Evolutionary conservation across 2,113 vertebrate genomes (phyloP), one percentile per base, ranked within the genome.

Genomic region (Tetrax tetrax): DNA sequence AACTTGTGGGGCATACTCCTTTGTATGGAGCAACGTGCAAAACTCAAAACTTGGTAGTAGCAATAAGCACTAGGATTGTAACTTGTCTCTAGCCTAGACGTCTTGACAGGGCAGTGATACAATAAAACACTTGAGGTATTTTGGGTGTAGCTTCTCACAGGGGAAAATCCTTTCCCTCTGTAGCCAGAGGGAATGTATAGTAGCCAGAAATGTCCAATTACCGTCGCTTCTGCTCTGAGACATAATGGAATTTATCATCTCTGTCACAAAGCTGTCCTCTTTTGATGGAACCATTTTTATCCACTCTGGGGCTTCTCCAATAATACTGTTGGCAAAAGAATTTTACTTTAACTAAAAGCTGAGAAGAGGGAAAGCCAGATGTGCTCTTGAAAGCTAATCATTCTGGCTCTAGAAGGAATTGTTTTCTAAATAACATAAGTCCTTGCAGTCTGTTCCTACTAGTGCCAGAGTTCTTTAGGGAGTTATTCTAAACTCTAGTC

Each of bases 401-500:
- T 83, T 91, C 60, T 87, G 72, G 47, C 48, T 87, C 35, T 84
- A 74, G 80, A 92, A 93, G 56, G 65, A 93, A 86, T 59, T 82
- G 65, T 94, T 96, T 96, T 79, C 93, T 90, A 92, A 96, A 94
- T 81, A 94, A 51, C 6, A 0, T 54, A 90, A 95, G 80, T 68
- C 69, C 53, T 92, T 86, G 24, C 76, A 94, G 91, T 87, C 84
- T 66, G 57, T 61, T 75, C 90, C 12, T 92, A 14, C 76, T 75
- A 83, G 65, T 86, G 79, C 79, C 1, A 16, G 56, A 75, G 68
- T 72, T 90, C 88, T 95, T 93, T 45, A 20, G 72, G 64, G 83
- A 97, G 53, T 93, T 95, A 83, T 75, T 96, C 90, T 94, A 75
- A 95, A 89, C 71, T 83, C 90, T 41, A 84, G 72, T 89, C 83